Percentiles rank a stretch among this genome's conserved stretches.
Conservation (phyloP, 2,888 invertebrate genomes). For the Hofmannophila pseudospretella region DNA sequence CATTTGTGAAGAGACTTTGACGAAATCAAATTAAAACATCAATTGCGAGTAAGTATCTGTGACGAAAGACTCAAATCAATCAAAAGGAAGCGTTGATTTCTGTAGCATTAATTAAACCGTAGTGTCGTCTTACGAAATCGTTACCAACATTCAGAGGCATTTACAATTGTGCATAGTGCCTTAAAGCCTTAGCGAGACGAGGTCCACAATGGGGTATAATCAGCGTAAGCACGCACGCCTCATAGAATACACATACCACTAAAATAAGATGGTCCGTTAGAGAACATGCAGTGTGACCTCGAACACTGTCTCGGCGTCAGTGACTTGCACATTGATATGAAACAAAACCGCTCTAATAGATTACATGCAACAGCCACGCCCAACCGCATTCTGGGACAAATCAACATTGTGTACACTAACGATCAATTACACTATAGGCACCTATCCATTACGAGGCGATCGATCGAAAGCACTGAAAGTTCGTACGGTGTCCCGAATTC, state of each 20-base stretch:
- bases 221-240: conserved; percentile 48
- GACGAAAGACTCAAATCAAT: neutral
- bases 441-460: conserved; percentile 47
- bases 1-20: conserved; percentile 3
- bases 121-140: conserved; percentile 1
- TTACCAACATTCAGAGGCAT: conserved; percentile 15
- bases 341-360: conserved; percentile 46
- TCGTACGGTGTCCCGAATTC: conserved; percentile 42
- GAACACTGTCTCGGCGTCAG: conserved; percentile 29
- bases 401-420: conserved; percentile 43
- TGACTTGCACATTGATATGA: conserved; percentile 52
- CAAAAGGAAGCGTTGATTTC: neutral
- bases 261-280: conserved; percentile 56
- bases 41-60: neutral
- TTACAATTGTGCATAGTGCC: conserved; percentile 19
- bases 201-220: conserved; percentile 43
- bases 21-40: conserved; percentile 3
- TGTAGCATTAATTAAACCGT: neutral
- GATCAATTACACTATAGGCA: conserved; percentile 47
- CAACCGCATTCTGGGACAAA: conserved; percentile 51
- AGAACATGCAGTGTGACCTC: conserved; percentile 51
- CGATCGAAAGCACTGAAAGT: conserved; percentile 49
- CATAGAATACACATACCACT: conserved; percentile 40
- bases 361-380: conserved; percentile 46
- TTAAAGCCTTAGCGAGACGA: conserved; percentile 6